Evolutionary conservation across 2,797 vertebrate genomes (phyloP).

Genomic region (Eptatretus atami): DNA sequence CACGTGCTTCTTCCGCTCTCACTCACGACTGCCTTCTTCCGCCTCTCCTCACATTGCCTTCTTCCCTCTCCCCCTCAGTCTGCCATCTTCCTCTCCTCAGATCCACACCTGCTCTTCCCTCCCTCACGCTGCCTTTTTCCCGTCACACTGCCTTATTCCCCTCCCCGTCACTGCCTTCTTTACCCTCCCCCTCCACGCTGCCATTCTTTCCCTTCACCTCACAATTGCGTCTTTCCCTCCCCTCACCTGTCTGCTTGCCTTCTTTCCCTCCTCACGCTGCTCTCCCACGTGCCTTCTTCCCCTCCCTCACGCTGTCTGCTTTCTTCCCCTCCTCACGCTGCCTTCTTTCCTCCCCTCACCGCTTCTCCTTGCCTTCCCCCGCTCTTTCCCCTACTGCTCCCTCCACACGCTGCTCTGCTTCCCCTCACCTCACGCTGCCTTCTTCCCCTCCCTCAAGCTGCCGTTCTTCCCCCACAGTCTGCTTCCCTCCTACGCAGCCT

Average conservation of each 20-base stretch:
- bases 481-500: too few species aligned
- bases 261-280: not conserved
- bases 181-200: not conserved
- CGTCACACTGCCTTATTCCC: not conserved
- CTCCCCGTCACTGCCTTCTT: not conserved
- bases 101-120: too few species aligned
- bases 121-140: too few species aligned
- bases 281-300: not conserved
- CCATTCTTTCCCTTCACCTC: not conserved
- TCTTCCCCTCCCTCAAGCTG: too few species aligned
- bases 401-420: too few species aligned
- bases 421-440: too few species aligned
- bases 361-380: not conserved
- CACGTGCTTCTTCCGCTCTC: not conserved
- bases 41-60: not conserved
- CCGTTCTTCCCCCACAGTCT: too few species aligned
- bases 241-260: not conserved
- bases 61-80: not conserved
- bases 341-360: not conserved
- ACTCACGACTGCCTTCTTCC: not conserved
- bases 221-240: not conserved
- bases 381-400: too few species aligned
- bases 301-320: too few species aligned
- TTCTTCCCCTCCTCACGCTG: too few species aligned
- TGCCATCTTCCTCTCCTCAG: too few species aligned